Base-by-base conservation (phyloP, 2,888 invertebrate species). In the Euzophera pinguis region DNA sequence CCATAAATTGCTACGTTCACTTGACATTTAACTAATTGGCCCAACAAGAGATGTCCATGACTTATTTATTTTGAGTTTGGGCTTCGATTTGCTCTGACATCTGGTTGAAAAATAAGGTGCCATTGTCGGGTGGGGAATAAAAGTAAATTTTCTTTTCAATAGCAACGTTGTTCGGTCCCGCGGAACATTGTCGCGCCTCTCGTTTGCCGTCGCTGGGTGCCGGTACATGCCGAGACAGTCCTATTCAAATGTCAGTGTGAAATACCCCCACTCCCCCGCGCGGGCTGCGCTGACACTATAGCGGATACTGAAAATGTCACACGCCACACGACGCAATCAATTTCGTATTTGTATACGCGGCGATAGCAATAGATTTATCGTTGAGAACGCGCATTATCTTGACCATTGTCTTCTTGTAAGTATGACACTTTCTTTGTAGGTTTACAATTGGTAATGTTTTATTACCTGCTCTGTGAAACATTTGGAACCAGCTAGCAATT, bases 181-280 rank as follows among this genome's bases (percentile, higher is more conserved):
- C 74, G 77, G 83, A 80, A 88, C 89, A 89, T 86, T 89, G 89
- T 89, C 87, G 84, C 87, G 84, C 87, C 81, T 81, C 73, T 85
- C 81, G 84, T 82, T 78, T 78, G 73, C 77, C 78, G 84, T 81
- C 83, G 80, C 56, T 73, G 84, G 84, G 84, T 86, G 88, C 86
- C 86, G 87, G 84, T 85, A 86, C 78, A 84, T 79, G 86, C 81
- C 86, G 84, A 74, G 84, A 81, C 87, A 81, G 86, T 77, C 80
- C 90, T 83, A 90, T 90, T 90, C 88, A 90, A 88, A 89, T 89
- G 90, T 90, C 90, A 89, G 73, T 67, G 77, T 80, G 84, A 81
- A 76, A 74, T 73, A 73, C 71, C 64, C 69, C 68, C 68, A 66
- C 69, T 55, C 59, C 64, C 68, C 70, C 69, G 59, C 64, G 53